Base-by-base conservation (phyloP, 2,888 invertebrate species). In the Lissonota sp. region DNA sequence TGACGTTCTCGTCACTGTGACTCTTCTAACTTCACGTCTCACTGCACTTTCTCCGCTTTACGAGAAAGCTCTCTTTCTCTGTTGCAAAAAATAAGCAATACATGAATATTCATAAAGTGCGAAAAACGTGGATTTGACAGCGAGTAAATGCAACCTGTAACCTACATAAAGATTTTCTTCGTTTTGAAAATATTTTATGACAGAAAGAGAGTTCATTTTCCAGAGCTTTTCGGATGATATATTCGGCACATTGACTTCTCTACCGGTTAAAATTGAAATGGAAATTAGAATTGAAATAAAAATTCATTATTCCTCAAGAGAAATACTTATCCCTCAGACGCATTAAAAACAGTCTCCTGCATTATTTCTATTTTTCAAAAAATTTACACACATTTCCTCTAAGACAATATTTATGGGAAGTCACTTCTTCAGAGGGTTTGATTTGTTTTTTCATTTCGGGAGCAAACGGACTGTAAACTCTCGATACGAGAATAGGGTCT, bases 21-120 rank as follows among this genome's bases (percentile, higher is more conserved):
- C 60, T 85, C 85, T 83, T 79, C 87, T 86, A 86, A 85, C 86
- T 87, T 85, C 84, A 86, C 84, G 84, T 83, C 79, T 84, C 26
- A 26, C 26, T 26, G 26, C 26, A 3, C 26, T 26, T 26, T 26
- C 26, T 26, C 26, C 26, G 26, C 26, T 26, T 26, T 4, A 14
- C 44, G 70, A 60, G 14, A 58, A 37, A 58, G 58, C 70, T 70
- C 77, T 57, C 55, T 70, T 79, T 57, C 55, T 70, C 62, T 62
- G 39, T 69, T 8, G 57, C 49, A 74, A 66, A 85, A 82, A 85
- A 79, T 79, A 80, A 82, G 78, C 79, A 80, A 79, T 82, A 81
- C 26, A 26, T 78, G 72, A 83, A 84, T 83, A 79, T 76, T 75
- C 74, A 74, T 72, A 12, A 46, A 64, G 51, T 63, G 26, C 37